Evolutionary conservation across 2,797 vertebrate genomes (phyloP), one percentile per base, ranked within the genome.

Genomic region (Australoheros facetus): DNA sequence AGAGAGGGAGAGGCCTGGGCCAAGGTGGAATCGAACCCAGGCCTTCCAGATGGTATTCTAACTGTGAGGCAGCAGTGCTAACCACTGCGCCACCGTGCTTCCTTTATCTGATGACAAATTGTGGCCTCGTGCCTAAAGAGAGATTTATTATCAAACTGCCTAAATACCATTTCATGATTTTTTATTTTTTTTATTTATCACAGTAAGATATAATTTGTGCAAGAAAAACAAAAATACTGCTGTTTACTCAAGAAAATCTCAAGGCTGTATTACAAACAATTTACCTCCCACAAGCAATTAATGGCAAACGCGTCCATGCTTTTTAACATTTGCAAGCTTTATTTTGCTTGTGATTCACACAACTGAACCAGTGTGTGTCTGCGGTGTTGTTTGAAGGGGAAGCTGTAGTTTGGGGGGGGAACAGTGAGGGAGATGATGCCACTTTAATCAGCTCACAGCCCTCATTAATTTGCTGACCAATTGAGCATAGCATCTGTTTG

Each of bases 381-480:
- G 69, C 66, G 16, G 57, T 56, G 56, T 26, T 51, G 62, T 75
- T 8, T 8, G 72, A 77, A 45, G 71, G 71, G 59, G 58, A 69
- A 57, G 45, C 51, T 39, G 56, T 14, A 76, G 58, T 71, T 85
- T 84, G 42, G 77, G 8, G 79, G 42, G 19, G 53, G 2, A 16
- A 77, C 19, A 74, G 72, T 0, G 23, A 78, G 69, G 64, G 60
- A 73, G 77, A 80, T 70, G 81, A 79, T 80, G 79, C 55, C 77
- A 70, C 70, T 87, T 84, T 86, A 88, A 93, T 91, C 85, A 91
- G 85, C 86, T 89, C 92, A 92, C 77, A 86, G 84, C 83, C 62
- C 76, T 82, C 80, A 80, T 92, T 85, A 62, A 86, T 89, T 88
- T 91, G 82, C 87, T 64, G 87, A 90, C 77, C 81, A 84, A 85